Percentiles rank a stretch among this genome's conserved stretches.
phyloP scores from a whole-genome alignment of 2,113 vertebrate species.

The Hystrix cristata region DNA sequence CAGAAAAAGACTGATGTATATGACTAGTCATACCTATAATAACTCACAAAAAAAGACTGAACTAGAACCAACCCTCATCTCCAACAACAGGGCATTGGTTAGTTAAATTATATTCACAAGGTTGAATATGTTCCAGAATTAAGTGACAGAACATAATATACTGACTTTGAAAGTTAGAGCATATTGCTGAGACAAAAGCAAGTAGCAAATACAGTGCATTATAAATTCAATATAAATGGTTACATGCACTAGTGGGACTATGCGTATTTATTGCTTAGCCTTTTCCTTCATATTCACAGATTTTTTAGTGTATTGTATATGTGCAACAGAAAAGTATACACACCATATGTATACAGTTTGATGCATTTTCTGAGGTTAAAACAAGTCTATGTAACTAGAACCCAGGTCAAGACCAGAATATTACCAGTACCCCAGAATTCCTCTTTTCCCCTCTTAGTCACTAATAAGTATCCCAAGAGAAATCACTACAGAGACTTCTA shows the following conservation, averaged over 20 bases:
- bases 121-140: not conserved
- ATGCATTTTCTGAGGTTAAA: constrained; percentile 49
- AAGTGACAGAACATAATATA: not conserved
- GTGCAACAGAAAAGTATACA: not conserved
- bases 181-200: not conserved
- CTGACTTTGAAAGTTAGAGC: not conserved
- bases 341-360: not conserved
- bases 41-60: constrained; percentile 37
- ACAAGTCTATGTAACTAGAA: not conserved
- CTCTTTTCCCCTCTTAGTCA: not conserved
- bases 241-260: not conserved
- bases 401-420: not conserved
- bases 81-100: not conserved
- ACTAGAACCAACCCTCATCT: not conserved
- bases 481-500: not conserved
- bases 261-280: not conserved
- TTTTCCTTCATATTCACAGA: not conserved
- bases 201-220: not conserved
- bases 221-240: not conserved
- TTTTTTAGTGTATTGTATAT: not conserved
- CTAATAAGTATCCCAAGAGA: not conserved
- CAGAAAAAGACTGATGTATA: not conserved
- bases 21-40: constrained; percentile 1
- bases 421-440: not conserved
- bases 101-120: constrained; percentile 12